phyloP scores from a whole-genome alignment of 1,140 invertebrate genomes.

The Drosophila melanica region DNA sequence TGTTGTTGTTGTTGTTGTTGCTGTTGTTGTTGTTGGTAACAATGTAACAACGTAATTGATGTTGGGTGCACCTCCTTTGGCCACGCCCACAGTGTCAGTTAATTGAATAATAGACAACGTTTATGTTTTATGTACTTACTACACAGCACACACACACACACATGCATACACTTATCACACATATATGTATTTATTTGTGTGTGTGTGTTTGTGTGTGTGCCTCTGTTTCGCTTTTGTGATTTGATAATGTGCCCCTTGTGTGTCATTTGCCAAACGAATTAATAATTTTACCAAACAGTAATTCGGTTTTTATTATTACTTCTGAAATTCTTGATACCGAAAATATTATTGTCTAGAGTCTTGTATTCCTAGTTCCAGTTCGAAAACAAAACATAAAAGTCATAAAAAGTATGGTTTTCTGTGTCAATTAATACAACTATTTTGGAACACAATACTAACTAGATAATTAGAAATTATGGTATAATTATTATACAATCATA shows the following conservation, averaged over 20 bases:
- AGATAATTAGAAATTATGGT: no score
- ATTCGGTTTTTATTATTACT: neutral
- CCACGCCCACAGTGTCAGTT: constrained; percentile 63
- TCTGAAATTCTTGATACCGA: no score
- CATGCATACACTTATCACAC: constrained; percentile 14
- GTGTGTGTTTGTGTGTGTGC: neutral
- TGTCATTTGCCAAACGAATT: constrained; percentile 1
- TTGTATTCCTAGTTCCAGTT: no score
- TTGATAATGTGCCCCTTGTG: constrained; percentile 2
- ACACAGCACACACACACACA: constrained; percentile 4
- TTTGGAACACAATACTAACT: no score
- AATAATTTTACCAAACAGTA: neutral
- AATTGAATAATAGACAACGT: constrained; percentile 76
- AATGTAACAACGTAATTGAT: constrained; percentile 48
- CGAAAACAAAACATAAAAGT: no score
- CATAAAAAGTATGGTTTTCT: no score
- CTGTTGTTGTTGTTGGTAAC: constrained; percentile 30
- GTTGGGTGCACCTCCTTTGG: constrained; percentile 20
- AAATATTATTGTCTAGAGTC: no score
- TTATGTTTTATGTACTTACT: constrained; percentile 73
- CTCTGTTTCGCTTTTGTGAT: constrained; percentile 1
- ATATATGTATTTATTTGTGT: neutral
- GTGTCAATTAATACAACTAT: no score
- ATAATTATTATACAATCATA: no score
- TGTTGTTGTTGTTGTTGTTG: constrained; percentile 20